Conservation (phyloP, 1,140 invertebrate species). For the Bemisia tabaci region DNA sequence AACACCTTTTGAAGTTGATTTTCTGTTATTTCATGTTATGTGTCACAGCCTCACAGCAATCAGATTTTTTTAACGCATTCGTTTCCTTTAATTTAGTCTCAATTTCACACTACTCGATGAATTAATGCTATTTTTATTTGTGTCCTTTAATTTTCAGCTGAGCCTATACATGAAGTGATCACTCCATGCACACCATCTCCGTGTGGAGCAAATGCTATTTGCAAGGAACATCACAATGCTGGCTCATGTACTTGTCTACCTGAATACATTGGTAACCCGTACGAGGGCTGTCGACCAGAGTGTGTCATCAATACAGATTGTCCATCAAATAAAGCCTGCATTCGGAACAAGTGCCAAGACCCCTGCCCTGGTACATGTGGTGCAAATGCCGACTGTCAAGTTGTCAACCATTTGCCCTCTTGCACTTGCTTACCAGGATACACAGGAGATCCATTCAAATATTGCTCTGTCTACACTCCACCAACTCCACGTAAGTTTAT, state of each 20-base stretch:
- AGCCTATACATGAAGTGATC: conserved; percentile 31
- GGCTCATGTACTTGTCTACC: conserved; percentile 54
- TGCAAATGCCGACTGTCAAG: conserved; percentile 49
- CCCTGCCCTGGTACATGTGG: conserved; percentile 69
- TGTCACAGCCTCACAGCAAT: too few species aligned
- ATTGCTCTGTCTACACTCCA: conserved; percentile 34
- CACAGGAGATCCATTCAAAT: conserved; percentile 48
- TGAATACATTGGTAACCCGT: conserved; percentile 60
- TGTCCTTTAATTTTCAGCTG: conserved; percentile 15
- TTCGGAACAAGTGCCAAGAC: conserved; percentile 62
- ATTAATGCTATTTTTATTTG: too few species aligned
- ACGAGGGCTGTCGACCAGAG: conserved; percentile 57
- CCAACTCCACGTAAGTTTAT: conserved; percentile 24
- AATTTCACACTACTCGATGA: too few species aligned
- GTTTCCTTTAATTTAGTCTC: too few species aligned
- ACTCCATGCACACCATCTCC: conserved; percentile 55
- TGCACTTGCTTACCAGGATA: conserved; percentile 44
- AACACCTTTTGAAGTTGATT: too few species aligned
- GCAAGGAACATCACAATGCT: conserved; percentile 45
- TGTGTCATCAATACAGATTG: conserved; percentile 64
- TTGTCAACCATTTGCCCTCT: conserved; percentile 46
- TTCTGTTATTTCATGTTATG: too few species aligned
- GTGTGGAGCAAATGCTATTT: conserved; percentile 59
- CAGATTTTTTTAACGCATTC: too few species aligned
- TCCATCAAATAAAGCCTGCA: conserved; percentile 49